Evolutionary conservation across 1,140 invertebrate species (phyloP), one percentile per base, ranked within the genome.

Genomic region (Oedothorax gibbosus): DNA sequence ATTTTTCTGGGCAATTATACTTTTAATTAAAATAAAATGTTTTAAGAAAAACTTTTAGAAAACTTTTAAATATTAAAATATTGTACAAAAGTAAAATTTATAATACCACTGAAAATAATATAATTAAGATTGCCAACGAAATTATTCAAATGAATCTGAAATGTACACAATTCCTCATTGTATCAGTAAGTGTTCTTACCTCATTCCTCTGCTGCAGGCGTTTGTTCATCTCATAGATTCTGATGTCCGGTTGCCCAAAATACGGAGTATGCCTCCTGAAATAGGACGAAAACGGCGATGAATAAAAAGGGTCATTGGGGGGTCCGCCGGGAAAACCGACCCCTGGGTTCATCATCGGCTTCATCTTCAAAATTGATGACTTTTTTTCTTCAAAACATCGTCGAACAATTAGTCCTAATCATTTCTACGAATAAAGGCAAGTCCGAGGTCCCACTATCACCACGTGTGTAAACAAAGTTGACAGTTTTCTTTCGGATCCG

Each of bases 211-310:
- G 86, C 64, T 87, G 86, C n/a, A 87, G 82, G 50, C 86, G 77
- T 51, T 87, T 87, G 60, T 87, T 87, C 86, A 87, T 87, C 80
- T 87, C 86, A 85, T 87, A 85, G 75, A 87, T 87, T 21, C 86
- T 60, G 66, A 76, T 80, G 69, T 87, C 86, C 14, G 86, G 86
- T 53, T 87, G 86, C 15, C 84, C 79, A 73, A 85, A 87, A 60
- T 87, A 87, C 9, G 86, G 86, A 21, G 86, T 87, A 20, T 87
- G 86, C 62, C 86, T 83, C 78, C 86, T 87, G 69, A 87, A 87
- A 87, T 87, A 87, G 53, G 83, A 83, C 11, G 83, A 87, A 81
- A 87, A 81, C 15, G 86, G 86, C 60, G 86, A 87, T 73, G 86
- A 83, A 65, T 86, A 86, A 73, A 86, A 86, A 18, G 86, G 86